phyloP scores from a whole-genome alignment of 2,888 invertebrate genomes.

The Urechis unicinctus region DNA sequence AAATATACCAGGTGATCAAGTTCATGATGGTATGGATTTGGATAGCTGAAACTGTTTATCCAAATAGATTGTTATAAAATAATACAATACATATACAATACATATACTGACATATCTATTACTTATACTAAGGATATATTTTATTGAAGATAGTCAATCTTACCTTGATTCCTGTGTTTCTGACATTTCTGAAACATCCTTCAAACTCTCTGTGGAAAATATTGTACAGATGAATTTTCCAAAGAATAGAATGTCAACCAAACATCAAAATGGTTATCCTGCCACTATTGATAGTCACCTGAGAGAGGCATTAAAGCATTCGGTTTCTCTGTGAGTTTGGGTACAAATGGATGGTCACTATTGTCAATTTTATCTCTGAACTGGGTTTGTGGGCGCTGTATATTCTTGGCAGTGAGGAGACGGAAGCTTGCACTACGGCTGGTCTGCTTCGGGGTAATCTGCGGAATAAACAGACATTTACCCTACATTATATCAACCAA shows the following conservation, averaged over 20 bases:
- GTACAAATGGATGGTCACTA: slow-evolving; percentile 70
- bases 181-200: too few relatives aligned
- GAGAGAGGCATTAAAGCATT: slow-evolving; percentile 70
- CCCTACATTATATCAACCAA: too few relatives aligned
- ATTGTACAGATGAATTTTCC: neutral
- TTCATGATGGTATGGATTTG: slow-evolving; percentile 85
- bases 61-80: neutral
- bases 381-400: slow-evolving; percentile 69
- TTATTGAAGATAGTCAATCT: too few relatives aligned
- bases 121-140: too few relatives aligned
- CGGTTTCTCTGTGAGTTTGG: slow-evolving; percentile 78
- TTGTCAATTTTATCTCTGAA: slow-evolving; percentile 85
- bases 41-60: slow-evolving; percentile 60
- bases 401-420: slow-evolving; percentile 44
- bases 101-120: neutral
- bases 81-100: neutral
- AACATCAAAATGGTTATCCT: too few relatives aligned
- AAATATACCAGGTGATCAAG: slow-evolving; percentile 65
- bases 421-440: slow-evolving; percentile 13
- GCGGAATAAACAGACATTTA: too few relatives aligned
- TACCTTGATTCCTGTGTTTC: too few relatives aligned
- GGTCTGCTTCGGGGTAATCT: neutral
- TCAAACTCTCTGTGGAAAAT: neutral
- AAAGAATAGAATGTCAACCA: too few relatives aligned
- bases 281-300: slow-evolving; percentile 23